Conservation (phyloP, 2,113 vertebrate genomes). For the Rhagologus leucostigma region DNA sequence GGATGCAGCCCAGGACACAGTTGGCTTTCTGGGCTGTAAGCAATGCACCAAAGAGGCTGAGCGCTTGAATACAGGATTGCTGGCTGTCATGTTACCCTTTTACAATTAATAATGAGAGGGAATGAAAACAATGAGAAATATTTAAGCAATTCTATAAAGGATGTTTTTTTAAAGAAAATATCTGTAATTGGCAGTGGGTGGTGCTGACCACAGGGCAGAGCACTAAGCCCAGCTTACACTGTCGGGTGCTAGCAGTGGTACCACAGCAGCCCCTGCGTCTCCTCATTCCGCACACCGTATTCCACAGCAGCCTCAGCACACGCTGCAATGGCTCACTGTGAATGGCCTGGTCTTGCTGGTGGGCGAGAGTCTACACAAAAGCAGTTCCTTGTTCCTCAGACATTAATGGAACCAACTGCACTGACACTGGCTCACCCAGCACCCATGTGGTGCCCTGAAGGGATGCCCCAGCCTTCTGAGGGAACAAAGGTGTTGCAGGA, state of each 20-base stretch:
- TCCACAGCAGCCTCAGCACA: neutral
- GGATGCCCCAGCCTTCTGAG: neutral
- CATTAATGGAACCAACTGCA: fast-evolving
- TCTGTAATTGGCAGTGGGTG: neutral
- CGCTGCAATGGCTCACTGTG: neutral
- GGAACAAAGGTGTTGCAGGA: neutral
- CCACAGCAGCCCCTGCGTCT: neutral
- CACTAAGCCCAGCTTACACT: neutral
- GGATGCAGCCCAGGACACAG: neutral
- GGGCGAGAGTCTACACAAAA: neutral
- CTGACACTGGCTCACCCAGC: fast-evolving
- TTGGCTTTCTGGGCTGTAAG: neutral
- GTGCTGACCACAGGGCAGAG: neutral
- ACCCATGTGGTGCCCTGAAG: fast-evolving
- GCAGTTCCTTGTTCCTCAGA: neutral
- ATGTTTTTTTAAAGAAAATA: neutral
- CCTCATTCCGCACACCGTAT: neutral
- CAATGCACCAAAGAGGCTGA: neutral
- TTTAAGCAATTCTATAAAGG: neutral
- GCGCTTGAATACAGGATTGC: neutral
- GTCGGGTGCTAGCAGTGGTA: fast-evolving
- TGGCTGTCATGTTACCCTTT: neutral
- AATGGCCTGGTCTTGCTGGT: neutral
- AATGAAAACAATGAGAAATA: neutral
- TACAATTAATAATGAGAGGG: neutral